Percentiles rank a stretch among this genome's conserved stretches.
Evolutionary conservation across 1,140 invertebrate species (phyloP).

Genomic region (Drosophila chauvacae): DNA sequence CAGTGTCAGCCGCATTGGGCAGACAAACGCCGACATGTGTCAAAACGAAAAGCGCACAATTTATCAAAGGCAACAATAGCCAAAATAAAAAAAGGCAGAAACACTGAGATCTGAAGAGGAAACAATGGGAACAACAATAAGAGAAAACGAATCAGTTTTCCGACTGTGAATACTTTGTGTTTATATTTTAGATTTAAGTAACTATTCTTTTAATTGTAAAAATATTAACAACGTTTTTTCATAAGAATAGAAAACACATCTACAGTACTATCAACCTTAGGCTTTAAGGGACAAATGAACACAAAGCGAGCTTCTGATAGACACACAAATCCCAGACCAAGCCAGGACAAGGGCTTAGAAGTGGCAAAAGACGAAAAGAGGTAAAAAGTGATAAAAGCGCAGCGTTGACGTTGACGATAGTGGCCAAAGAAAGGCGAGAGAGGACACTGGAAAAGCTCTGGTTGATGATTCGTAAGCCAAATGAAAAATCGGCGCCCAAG

Average conservation of each 20-base stretch:
- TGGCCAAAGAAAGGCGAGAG: slow-evolving; percentile 38
- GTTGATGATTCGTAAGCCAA: slow-evolving; percentile 54
- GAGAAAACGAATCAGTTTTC: neutral
- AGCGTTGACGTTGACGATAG: slow-evolving; percentile 44
- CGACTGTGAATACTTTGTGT: slow-evolving; percentile 11
- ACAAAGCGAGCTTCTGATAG: slow-evolving; percentile 36
- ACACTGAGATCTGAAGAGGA: slow-evolving; percentile 5
- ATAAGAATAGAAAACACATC: slow-evolving; percentile 9
- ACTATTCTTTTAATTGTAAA: neutral
- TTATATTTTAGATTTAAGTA: neutral
- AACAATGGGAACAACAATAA: slow-evolving; percentile 8
- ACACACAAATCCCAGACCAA: slow-evolving; percentile 44
- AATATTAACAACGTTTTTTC: neutral
- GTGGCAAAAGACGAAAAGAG: slow-evolving; percentile 5
- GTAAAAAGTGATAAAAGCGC: slow-evolving; percentile 14
- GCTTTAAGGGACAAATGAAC: slow-evolving; percentile 45
- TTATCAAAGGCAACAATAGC: slow-evolving; percentile 77
- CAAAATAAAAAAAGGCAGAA: slow-evolving; percentile 35
- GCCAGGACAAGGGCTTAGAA: slow-evolving; percentile 57
- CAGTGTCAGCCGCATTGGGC: slow-evolving; percentile 43
- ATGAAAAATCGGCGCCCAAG: slow-evolving; percentile 72
- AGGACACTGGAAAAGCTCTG: slow-evolving; percentile 32
- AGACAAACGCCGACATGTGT: slow-evolving; percentile 81
- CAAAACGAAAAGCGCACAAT: slow-evolving; percentile 75
- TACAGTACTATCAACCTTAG: slow-evolving; percentile 17